Base-by-base conservation (phyloP, 2,113 vertebrate species). In the Bufo gargarizans region DNA sequence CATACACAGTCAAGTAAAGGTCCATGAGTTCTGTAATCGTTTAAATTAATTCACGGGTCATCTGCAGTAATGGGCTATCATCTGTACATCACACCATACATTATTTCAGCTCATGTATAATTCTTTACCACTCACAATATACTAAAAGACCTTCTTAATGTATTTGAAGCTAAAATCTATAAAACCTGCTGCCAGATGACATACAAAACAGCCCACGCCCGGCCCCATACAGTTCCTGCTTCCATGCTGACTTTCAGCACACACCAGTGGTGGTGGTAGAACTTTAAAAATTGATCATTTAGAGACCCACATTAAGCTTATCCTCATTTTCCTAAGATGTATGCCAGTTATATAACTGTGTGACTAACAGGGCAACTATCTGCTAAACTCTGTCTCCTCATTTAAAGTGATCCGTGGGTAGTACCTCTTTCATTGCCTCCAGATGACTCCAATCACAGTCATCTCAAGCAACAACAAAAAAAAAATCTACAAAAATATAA, bases 271-370 rank as follows among this genome's bases (percentile, higher is more conserved):
- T 74, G 72, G 91, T 86, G 90, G 33, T 20, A n/a, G 20, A 84
- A 50, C 58, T 16, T 77, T 84, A 77, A 49, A 92, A 90, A 92
- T 91, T 86, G 86, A 89, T 10, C 84, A 88, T 81, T 8, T 49
- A 63, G 90, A 89, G 90, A 88, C 90, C 84, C 85, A 33, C 80
- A 85, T 89, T 86, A 89, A 80, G 86, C 90, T 91, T 90, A 91
- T 92, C 90, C 92, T 91, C 77, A 1, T 90, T 90, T 91, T 90
- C 89, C 81, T 89, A 91, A 77, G 92, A 93, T 93, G 92, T 88
- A 92, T 93, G 93, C 92, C 93, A 65, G 82, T 96, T 94, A 93
- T 88, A 90, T 95, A 94, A 96, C 91, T 12, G 12, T 87, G 93
- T 90, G 93, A 92, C 91, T 91, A 94, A 90, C 82, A 92, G 93